Evolutionary conservation across 2,888 invertebrate genomes (phyloP).

Genomic region (Oscheius sp.): DNA sequence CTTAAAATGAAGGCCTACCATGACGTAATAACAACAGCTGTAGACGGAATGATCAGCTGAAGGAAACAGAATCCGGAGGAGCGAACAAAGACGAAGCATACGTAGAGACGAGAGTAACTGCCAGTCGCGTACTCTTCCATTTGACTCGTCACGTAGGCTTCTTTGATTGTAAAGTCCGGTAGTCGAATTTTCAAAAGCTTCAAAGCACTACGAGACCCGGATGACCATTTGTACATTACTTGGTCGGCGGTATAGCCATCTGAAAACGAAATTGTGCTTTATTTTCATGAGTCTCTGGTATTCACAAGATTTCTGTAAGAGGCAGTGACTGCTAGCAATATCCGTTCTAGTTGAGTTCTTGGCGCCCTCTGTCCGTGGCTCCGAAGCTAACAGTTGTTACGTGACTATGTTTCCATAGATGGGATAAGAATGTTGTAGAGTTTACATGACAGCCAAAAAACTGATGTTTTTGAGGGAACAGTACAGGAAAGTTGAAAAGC

Average conservation of each 20-base stretch:
- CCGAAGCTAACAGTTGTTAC: no score
- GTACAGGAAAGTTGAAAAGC: no score
- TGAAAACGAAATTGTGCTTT: slow-evolving; percentile 33
- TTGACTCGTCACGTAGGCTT: slow-evolving; percentile 69
- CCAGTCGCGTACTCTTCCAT: slow-evolving; percentile 69
- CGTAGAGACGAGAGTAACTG: slow-evolving; percentile 70
- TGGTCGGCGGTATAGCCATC: slow-evolving; percentile 71
- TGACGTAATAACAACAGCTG: slow-evolving; percentile 71
- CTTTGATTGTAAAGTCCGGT: slow-evolving; percentile 70
- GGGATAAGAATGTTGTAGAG: no score
- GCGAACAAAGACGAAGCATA: slow-evolving; percentile 70
- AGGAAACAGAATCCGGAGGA: slow-evolving; percentile 71
- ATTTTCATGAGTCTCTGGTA: no score
- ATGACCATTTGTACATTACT: slow-evolving; percentile 69
- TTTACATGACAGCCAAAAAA: no score
- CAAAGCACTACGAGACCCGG: slow-evolving; percentile 57
- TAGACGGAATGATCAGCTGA: slow-evolving; percentile 70
- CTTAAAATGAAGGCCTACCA: slow-evolving; percentile 44
- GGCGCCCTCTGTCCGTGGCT: no score
- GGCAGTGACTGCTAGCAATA: no score
- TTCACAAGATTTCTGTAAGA: no score
- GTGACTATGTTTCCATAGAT: no score
- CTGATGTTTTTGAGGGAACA: no score
- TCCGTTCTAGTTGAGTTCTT: no score
- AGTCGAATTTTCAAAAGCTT: slow-evolving; percentile 65